These are phyloP conservation scores for Nudaria mundana DNA, from an alignment of 2,888 invertebrate species.

Conservation along the genomic window DNA sequence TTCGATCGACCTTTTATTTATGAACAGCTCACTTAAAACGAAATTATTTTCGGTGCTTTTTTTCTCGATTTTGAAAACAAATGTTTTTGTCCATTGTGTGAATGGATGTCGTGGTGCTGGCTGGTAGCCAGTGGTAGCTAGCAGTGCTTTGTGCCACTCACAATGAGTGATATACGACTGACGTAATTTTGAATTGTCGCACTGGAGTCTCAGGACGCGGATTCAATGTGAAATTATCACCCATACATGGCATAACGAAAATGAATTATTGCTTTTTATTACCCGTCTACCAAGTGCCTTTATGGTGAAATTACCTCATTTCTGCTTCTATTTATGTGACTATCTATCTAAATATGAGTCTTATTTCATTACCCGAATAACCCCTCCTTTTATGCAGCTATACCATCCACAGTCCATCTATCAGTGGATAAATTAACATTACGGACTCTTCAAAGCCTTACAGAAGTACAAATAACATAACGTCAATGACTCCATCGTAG, in stretches of 20 bases:
- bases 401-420: slow-evolving; percentile 42
- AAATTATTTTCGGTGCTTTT: slow-evolving; percentile 69
- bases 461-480: slow-evolving; percentile 53
- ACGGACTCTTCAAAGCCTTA: slow-evolving; percentile 58
- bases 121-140: slow-evolving; percentile 69
- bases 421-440: slow-evolving; percentile 55
- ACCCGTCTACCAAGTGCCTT: slow-evolving; percentile 48
- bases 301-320: slow-evolving; percentile 49
- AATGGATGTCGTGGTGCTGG: slow-evolving; percentile 60
- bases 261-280: slow-evolving; percentile 78
- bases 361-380: slow-evolving; percentile 40
- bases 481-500: slow-evolving; percentile 65
- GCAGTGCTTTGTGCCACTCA: slow-evolving; percentile 70
- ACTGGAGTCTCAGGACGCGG: slow-evolving; percentile 51
- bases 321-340: slow-evolving; percentile 41
- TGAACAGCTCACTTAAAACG: slow-evolving; percentile 61
- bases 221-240: slow-evolving; percentile 77
- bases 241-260: slow-evolving; percentile 78
- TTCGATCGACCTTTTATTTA: slow-evolving; percentile 53
- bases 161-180: slow-evolving; percentile 80
- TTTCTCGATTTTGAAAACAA: slow-evolving; percentile 73
- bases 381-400: slow-evolving; percentile 38
- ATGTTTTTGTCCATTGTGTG: slow-evolving; percentile 71
- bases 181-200: slow-evolving; percentile 76
- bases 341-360: slow-evolving; percentile 32